These are phyloP conservation scores for Therioaphis trifolii DNA, from an alignment of 2,888 invertebrate species.

Conservation along the genomic window DNA sequence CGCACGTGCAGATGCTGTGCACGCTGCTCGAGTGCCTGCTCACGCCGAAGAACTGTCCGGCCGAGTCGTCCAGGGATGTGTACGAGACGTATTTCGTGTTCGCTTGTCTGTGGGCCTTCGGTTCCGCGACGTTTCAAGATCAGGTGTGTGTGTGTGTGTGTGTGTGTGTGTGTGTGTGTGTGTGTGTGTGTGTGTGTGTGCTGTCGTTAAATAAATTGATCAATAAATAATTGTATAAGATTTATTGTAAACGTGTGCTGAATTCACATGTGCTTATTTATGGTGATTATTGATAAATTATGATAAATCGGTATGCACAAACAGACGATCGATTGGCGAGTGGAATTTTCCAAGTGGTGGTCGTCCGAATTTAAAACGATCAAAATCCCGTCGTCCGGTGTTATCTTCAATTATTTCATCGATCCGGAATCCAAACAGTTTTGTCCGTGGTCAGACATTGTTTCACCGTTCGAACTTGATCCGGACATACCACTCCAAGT, in stretches of 20 bases:
- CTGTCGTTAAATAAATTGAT: no score
- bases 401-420: conserved; percentile 90
- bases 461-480: conserved; percentile 84
- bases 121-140: conserved; percentile 91
- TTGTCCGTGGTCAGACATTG: conserved; percentile 86
- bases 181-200: no score
- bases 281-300: no score
- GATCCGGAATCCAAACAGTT: conserved; percentile 88
- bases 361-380: conserved; percentile 89
- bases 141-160: no score
- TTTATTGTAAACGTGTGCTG: no score
- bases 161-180: no score
- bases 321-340: conserved; percentile 88
- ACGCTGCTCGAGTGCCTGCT: conserved; percentile 87
- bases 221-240: no score
- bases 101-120: conserved; percentile 92
- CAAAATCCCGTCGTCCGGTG: conserved; percentile 85
- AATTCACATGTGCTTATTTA: no score
- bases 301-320: conserved; percentile 34
- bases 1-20: conserved; percentile 89
- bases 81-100: conserved; percentile 95
- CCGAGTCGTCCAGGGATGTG: conserved; percentile 93
- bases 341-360: conserved; percentile 97
- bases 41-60: conserved; percentile 82
- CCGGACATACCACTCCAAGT: conserved; percentile 89